Base-by-base conservation (phyloP, 2,113 vertebrate species). In the Gopherus evgoodei region DNA sequence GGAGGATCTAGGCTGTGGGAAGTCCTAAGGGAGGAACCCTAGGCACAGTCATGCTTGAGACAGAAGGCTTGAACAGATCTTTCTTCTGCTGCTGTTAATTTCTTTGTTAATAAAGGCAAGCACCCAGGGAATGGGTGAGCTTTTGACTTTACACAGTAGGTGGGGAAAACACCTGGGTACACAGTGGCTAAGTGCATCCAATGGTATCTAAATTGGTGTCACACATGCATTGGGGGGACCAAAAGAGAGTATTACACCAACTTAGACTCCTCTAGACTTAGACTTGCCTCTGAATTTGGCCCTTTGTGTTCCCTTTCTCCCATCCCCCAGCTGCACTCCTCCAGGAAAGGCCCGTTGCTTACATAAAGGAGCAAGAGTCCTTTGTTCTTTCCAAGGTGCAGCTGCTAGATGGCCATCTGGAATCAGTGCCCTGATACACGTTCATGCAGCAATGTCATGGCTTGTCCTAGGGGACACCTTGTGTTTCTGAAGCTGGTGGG, bases 371-470 rank as follows among this genome's bases (percentile, higher is more conserved):
- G 35, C 44, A 9, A 0, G 0, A 78, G 11, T 78, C 56, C 38
- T 57, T 83, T 93, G 56, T 44, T 62, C 25, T 94, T 83, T 35
- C 93, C 62, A 16, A 29, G 85, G 25, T 35, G 53, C 75, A 44
- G 38, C 80, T 0, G 0, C 0, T 5, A 49, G 0, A 0, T 35
- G 57, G 38, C 57, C 21, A 1, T 38, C 49, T 56, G 62, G 52
- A 78, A 53, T 84, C 49, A 0, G 0, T 49, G 88, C 49, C 84
- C 9, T 10, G 81, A 2, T 2, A 1, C 0, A 0, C 2, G 0
- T 80, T 42, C 89, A 85, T n/a, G 25, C 4, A 38, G 19, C 16
- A 81, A 57, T 65, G 31, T 1, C 0, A 1, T 49, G 78, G 49
- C 21, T 87, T 2, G 0, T 0, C 5, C 1, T 31, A 11, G 1